Conservation (phyloP, 2,888 invertebrate genomes). For the Zygogramma bicolorata region DNA sequence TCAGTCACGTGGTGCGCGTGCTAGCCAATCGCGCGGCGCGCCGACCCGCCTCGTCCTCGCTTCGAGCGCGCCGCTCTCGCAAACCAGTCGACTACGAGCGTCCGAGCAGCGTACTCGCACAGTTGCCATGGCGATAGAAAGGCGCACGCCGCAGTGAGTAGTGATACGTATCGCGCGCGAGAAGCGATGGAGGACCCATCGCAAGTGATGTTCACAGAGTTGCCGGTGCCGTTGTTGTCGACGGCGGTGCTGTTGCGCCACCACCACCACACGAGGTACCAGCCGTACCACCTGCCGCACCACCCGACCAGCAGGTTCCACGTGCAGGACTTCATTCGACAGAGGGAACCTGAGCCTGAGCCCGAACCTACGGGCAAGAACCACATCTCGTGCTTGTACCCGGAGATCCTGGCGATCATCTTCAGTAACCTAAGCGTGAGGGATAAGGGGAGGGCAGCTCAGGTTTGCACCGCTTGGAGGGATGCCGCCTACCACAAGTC, state of each 20-base stretch:
- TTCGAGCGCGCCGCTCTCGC: slow-evolving; percentile 62
- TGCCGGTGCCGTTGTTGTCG: slow-evolving; percentile 70
- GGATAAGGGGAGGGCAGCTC: slow-evolving; percentile 91
- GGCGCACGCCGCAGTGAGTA: slow-evolving; percentile 58
- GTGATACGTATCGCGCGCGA: slow-evolving; percentile 62
- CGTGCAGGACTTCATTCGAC: slow-evolving; percentile 62
- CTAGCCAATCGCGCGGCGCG: slow-evolving; percentile 62
- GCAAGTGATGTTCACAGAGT: slow-evolving; percentile 71
- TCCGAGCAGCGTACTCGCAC: slow-evolving; percentile 58
- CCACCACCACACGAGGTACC: slow-evolving; percentile 69
- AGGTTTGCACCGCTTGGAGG: slow-evolving; percentile 90
- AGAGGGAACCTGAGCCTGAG: slow-evolving; percentile 50
- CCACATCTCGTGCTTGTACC: slow-evolving; percentile 90
- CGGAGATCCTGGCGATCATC: slow-evolving; percentile 92
- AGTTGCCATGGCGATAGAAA: slow-evolving; percentile 56
- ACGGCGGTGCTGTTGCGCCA: slow-evolving; percentile 69
- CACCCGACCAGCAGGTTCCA: slow-evolving; percentile 71
- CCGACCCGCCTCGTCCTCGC: slow-evolving; percentile 56
- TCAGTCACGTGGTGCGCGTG: slow-evolving; percentile 70
- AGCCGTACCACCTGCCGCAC: slow-evolving; percentile 77
- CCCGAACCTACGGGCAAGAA: slow-evolving; percentile 68
- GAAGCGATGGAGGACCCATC: slow-evolving; percentile 70
- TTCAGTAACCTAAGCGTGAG: slow-evolving; percentile 89
- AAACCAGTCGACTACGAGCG: slow-evolving; percentile 62
- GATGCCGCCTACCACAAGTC: slow-evolving; percentile 93